Evolutionary conservation across 92 coral and sea anemone species (phyloP).

Genomic region (Plumapathes pennacea): DNA sequence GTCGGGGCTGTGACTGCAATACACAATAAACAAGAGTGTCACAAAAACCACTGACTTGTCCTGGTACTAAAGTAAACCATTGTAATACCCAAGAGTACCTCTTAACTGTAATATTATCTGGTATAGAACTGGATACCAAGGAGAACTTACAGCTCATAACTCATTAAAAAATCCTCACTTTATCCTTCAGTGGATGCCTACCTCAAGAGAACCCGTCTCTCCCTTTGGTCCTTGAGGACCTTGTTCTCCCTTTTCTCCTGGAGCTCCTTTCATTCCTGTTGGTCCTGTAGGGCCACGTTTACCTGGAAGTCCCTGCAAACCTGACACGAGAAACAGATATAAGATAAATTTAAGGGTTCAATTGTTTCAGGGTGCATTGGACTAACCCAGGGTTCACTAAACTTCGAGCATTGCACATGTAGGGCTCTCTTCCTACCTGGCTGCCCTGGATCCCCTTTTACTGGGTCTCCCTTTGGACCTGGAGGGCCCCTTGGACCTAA

Average conservation of each 20-base stretch:
- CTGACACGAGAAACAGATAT: background rate
- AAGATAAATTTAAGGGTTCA: too few relatives aligned
- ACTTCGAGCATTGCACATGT: too few relatives aligned
- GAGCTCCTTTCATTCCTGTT: conserved; percentile 55
- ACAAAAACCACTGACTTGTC: background rate
- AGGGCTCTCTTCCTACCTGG: too few relatives aligned
- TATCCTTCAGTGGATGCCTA: too few relatives aligned
- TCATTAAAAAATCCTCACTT: too few relatives aligned
- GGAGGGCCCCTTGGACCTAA: too few relatives aligned
- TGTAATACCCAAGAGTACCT: too few relatives aligned
- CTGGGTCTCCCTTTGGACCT: conserved; percentile 55
- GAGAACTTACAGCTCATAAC: too few relatives aligned
- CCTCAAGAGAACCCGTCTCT: conserved; percentile 75
- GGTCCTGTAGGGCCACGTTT: conserved; percentile 76
- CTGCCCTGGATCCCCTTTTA: conserved; percentile 66
- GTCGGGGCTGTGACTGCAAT: conserved; percentile 64
- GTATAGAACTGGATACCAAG: too few relatives aligned
- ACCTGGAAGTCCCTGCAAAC: conserved; percentile 62
- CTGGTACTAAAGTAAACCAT: too few relatives aligned
- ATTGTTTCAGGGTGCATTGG: too few relatives aligned
- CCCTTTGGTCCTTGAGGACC: conserved; percentile 78
- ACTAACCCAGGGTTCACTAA: too few relatives aligned
- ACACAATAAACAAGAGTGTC: background rate
- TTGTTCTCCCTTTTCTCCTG: conserved; percentile 38
- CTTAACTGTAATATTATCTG: background rate